phyloP scores from a whole-genome alignment of 2,888 invertebrate species.

The Drosophila villosipedis region DNA sequence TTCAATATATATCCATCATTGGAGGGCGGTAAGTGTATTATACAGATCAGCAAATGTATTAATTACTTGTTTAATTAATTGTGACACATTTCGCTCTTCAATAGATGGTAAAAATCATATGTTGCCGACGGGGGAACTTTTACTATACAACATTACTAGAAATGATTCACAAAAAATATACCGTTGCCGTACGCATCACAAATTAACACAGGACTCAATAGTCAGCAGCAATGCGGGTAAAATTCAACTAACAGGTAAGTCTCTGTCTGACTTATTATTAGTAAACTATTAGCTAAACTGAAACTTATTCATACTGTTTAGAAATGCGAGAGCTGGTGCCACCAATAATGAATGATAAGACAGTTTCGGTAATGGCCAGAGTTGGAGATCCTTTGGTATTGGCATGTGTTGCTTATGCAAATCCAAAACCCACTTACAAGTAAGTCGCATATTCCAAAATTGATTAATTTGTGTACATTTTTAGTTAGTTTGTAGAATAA shows the following conservation, averaged over 20 bases:
- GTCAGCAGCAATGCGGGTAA: conserved; percentile 87
- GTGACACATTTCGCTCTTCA: not conserved
- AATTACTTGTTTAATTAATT: not conserved
- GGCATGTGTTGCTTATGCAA: conserved; percentile 88
- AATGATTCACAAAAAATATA: conserved; percentile 87
- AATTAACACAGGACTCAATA: conserved; percentile 87
- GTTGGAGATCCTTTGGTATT: conserved; percentile 87
- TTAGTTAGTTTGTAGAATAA: not conserved
- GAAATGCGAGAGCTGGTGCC: conserved; percentile 87
- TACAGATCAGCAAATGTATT: not conserved
- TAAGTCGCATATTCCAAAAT: conserved; percentile 76
- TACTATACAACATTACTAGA: conserved; percentile 87
- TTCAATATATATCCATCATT: conserved; percentile 87
- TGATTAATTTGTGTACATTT: not conserved
- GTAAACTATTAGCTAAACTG: not conserved
- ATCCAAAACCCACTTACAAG: conserved; percentile 87
- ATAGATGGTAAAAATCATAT: conserved; percentile 88
- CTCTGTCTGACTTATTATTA: not conserved
- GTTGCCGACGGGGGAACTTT: conserved; percentile 87
- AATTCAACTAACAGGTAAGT: conserved; percentile 87
- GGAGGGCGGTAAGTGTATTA: conserved; percentile 86
- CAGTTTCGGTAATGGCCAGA: conserved; percentile 85
- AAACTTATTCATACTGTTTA: conserved; percentile 24
- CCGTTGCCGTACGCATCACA: conserved; percentile 88
- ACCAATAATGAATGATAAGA: conserved; percentile 87